Evolutionary conservation across 1,140 invertebrate species (phyloP).

Genomic region (Drosophila ohnishii): DNA sequence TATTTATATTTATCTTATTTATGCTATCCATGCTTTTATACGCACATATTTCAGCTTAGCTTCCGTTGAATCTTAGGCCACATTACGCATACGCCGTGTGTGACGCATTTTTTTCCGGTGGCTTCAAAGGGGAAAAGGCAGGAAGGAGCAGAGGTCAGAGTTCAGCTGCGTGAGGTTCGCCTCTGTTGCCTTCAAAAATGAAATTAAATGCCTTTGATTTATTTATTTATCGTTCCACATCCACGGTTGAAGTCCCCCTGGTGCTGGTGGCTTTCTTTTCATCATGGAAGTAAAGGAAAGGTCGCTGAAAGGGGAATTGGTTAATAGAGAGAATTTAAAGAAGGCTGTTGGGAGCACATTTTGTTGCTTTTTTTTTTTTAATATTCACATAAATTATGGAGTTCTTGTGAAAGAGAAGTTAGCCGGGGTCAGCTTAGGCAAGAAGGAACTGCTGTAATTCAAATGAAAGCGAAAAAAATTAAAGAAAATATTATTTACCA

Average conservation of each 20-base stretch:
- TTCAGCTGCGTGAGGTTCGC: conserved; percentile 24
- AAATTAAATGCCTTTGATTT: conserved; percentile 78
- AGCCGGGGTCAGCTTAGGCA: not conserved
- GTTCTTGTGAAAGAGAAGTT: conserved; percentile 23
- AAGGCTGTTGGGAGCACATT: conserved; percentile 2
- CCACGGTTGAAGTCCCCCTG: conserved; percentile 5
- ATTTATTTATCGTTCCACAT: conserved; percentile 62
- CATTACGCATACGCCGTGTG: conserved; percentile 70
- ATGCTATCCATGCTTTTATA: not conserved
- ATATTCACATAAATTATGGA: conserved; percentile 39
- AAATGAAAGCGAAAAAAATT: not conserved
- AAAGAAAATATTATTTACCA: not conserved
- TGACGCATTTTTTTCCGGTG: conserved; percentile 45
- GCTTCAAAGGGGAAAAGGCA: not conserved
- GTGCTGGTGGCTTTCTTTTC: conserved; percentile 1
- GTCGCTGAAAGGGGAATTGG: not conserved
- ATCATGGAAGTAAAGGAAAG: not conserved
- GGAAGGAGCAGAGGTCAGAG: not conserved
- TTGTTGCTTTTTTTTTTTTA: conserved; percentile 1
- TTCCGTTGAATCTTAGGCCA: conserved; percentile 27
- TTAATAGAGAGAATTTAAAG: conserved; percentile 29
- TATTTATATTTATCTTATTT: not conserved
- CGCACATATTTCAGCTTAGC: not conserved
- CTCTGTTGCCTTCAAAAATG: conserved; percentile 50
- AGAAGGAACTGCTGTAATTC: not conserved